Base-by-base conservation (phyloP, 2,888 invertebrate genomes). In the Pandemis heparana region DNA sequence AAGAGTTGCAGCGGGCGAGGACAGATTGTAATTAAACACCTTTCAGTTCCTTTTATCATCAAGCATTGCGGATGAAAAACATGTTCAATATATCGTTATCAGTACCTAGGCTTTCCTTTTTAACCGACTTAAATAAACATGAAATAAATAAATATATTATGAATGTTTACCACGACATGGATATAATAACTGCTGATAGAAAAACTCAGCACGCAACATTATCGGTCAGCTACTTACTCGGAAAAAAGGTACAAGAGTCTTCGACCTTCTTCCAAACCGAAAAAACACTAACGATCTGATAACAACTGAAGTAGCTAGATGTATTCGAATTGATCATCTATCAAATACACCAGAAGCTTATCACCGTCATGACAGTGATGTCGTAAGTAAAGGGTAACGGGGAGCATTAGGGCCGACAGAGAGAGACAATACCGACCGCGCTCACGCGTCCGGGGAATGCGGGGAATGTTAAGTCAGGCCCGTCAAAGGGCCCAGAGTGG, bases 401-500 rank as follows among this genome's bases (percentile, higher is more conserved):
- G 41, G 61, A 18, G 68, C 72, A 73, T 68, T 85, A 83, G 86
- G 86, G 84, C 84, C 77, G 23, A 56, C 56, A 81, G 75, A 78
- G 79, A 78, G 79, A 81, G 78, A 83, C 78, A 77, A 85, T 86
- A 86, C 78, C 61, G 71, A 51, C 76, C 76, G 72, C 75, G 75
- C 86, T 89, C 83, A 88, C 89, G 88, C 90, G 88, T 82, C 80
- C 85, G 79, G 80, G 89, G 90, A 85, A 92, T 88, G 88, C 81
- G 69, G 82, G 86, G 92, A 89, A 93, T 92, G 91, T 89, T 85
- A 90, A 91, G 86, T 88, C 88, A 83, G 85, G 83, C 78, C 83
- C 85, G 87, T 88, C 91, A 89, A 90, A 92, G 89, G 88, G 87
- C 84, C 87, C 83, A 81, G 87, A 90, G 89, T 87, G 87, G 87